Percentiles rank a stretch among this genome's conserved stretches.
phyloP scores from a whole-genome alignment of 1,140 invertebrate species.

The Aphelinus atriplicis region DNA sequence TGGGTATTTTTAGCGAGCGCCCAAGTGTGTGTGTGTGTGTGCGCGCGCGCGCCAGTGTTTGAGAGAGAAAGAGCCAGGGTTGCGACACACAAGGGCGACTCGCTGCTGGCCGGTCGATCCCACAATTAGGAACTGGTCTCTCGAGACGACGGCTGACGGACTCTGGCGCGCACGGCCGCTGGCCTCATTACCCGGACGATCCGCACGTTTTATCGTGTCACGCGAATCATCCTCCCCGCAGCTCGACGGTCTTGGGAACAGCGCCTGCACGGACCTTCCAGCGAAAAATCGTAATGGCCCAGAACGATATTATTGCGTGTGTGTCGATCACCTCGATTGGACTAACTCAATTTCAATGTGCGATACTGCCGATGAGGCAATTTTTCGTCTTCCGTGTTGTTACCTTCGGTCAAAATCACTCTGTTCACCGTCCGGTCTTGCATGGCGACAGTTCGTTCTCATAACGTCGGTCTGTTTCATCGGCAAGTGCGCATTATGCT shows the following conservation, averaged over 20 bases:
- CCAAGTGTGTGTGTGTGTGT: background rate
- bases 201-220: constrained; percentile 21
- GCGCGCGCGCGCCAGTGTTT: background rate
- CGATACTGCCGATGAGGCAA: no score
- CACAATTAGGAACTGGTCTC: background rate
- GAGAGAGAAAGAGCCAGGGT: background rate
- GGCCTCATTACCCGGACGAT: background rate
- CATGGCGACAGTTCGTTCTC: no score
- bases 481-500: no score
- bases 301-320: no score
- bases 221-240: background rate
- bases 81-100: constrained; percentile 18
- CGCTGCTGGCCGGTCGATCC: background rate
- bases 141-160: background rate
- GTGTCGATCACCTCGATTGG: no score
- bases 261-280: background rate
- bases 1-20: constrained; percentile 11
- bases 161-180: background rate
- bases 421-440: no score
- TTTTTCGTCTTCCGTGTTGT: no score
- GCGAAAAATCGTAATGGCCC: no score
- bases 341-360: no score
- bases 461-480: no score
- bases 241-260: background rate
- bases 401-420: no score